Conservation (phyloP, 2,888 invertebrate species). For the Drosophila tanythrix region DNA sequence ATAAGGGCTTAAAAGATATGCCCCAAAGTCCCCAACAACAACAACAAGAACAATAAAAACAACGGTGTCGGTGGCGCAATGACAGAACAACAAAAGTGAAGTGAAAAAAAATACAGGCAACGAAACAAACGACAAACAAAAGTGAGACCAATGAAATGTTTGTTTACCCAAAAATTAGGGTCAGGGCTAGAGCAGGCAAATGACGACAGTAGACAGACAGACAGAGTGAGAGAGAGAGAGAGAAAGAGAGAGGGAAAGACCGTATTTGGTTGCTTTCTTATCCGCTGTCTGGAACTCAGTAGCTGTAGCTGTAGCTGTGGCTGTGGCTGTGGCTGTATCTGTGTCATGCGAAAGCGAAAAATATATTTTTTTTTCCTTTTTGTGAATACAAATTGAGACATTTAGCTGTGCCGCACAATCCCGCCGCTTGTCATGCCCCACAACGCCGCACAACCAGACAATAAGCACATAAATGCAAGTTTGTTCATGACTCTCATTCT, state of each 20-base stretch:
- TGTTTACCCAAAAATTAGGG: conserved; percentile 75
- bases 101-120: conserved; percentile 20
- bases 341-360: conserved; percentile 77
- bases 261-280: conserved; percentile 37
- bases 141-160: conserved; percentile 47
- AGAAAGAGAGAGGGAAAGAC: conserved; percentile 1
- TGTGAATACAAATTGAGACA: conserved; percentile 47
- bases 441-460: background rate
- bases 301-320: conserved; percentile 14
- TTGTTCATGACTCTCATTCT: conserved; percentile 71
- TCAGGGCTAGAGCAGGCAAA: conserved; percentile 67
- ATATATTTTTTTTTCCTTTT: conserved; percentile 8
- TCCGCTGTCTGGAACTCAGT: conserved; percentile 35
- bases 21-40: conserved; percentile 19
- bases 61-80: conserved; percentile 43
- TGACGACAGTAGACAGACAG: conserved; percentile 40
- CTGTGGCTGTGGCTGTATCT: conserved; percentile 51
- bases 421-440: background rate
- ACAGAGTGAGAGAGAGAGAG: conserved; percentile 10
- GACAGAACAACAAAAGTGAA: conserved; percentile 45
- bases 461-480: conserved; percentile 35
- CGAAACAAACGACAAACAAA: conserved; percentile 11
- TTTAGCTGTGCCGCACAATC: conserved; percentile 1
- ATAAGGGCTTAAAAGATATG: conserved; percentile 61
- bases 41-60: background rate